These are phyloP conservation scores for Torymus auratus DNA, from an alignment of 2,888 invertebrate genomes.

Conservation along the genomic window DNA sequence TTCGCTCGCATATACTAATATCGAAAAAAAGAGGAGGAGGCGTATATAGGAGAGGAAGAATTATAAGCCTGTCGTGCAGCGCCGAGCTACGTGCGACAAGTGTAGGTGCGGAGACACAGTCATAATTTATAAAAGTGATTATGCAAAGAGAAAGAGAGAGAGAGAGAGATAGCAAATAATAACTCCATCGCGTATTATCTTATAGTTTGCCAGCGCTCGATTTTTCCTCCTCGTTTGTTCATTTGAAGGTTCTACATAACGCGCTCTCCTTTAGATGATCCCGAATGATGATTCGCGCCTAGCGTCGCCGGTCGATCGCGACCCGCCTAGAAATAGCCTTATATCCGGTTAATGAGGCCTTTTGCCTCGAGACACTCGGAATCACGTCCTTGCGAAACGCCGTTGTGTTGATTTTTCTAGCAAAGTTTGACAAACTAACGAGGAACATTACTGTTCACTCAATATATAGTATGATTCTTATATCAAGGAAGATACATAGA, in stretches of 20 bases:
- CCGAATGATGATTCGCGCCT: neutral
- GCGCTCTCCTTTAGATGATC: neutral
- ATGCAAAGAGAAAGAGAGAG: no score
- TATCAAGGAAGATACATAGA: no score
- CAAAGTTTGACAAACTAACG: neutral
- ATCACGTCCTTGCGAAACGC: no score
- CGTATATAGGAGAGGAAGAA: no score
- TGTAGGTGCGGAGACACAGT: neutral
- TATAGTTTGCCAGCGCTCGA: constrained; percentile 45
- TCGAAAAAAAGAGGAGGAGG: no score
- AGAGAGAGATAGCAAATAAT: constrained; percentile 27
- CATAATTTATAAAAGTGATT: constrained; percentile 33
- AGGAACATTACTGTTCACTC: neutral
- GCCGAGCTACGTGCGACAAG: neutral
- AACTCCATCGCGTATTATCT: constrained; percentile 54
- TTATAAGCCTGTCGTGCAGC: no score
- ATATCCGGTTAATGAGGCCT: no score
- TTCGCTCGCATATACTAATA: no score
- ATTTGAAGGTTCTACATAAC: constrained; percentile 18
- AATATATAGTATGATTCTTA: no score
- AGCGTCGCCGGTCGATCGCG: no score
- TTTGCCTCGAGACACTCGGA: no score
- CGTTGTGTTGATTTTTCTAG: neutral
- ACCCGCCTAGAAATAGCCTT: no score
- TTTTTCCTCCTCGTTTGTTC: constrained; percentile 43